Evolutionary conservation across 2,797 vertebrate genomes (phyloP), one percentile per base, ranked within the genome.

Genomic region (Alauda arvensis): DNA sequence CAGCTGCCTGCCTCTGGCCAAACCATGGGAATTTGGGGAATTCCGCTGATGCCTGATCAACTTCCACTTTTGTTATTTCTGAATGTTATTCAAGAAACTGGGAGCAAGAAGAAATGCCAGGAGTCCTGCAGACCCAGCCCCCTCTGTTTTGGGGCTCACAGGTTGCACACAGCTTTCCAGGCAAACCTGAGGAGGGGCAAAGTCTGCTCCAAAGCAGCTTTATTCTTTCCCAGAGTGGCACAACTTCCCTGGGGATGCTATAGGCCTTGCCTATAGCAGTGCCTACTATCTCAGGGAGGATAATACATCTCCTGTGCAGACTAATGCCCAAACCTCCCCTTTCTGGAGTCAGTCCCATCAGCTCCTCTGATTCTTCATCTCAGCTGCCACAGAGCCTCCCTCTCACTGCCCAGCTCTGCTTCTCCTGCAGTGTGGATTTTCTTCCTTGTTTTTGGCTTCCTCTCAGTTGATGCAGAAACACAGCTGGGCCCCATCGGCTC

Each of bases 401-500:
- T 52, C 25, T 37, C 8, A 0, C 43, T 56, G n/a, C 28, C 31
- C 63, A 39, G 49, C 53, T 77, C 78, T 3, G 3, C 18, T 77
- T n/a, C 63, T 12, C 26, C 53, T 29, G 5, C 66, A 33, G 0
- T 4, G 25, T 77, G 70, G 37, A 40, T 72, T 78, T 88, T 72
- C 62, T 77, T 55, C 60, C 33, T 69, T 42, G 9, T 55, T 87
- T 74, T 85, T 92, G 84, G 87, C 88, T 70, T 76, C 39, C 12
- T 77, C 39, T 52, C 9, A 8, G 45, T 17, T 62, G 55, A 53
- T 92, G 85, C 68, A 87, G 85, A 74, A 75, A 37, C 1, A 15
- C 70, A 89, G 88, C 86, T 91, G 86, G 91, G 79, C 57, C 88
- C 46, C 88, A 81, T 67, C 20, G 4, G 80, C 77, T 45, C 0